A percentile compares a stretch with the other conserved stretches of the same genome.
Evolutionary conservation across 1,140 invertebrate genomes (phyloP).

Genomic region (Drosophila lacertosa): DNA sequence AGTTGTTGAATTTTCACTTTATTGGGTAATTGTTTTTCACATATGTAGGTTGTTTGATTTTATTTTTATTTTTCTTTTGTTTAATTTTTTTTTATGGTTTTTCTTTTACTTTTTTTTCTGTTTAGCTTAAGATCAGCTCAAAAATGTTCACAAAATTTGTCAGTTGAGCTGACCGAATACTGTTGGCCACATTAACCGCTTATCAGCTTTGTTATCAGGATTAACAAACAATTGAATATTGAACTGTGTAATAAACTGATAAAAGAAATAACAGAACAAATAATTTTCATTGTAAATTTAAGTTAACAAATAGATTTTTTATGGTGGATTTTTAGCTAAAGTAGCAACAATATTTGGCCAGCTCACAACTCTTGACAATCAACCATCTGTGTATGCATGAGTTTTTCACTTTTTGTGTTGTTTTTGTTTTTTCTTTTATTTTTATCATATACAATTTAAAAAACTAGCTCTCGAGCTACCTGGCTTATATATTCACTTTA

Average conservation of each 20-base stretch:
- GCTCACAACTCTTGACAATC: slow-evolving; percentile 28
- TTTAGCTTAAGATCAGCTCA: slow-evolving; percentile 56
- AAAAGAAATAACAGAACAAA: background rate
- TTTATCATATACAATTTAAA: slow-evolving; percentile 62
- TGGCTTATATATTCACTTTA: slow-evolving; percentile 47
- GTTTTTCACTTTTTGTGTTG: slow-evolving; percentile 14
- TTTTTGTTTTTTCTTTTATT: slow-evolving; percentile 19
- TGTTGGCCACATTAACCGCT: slow-evolving; percentile 31
- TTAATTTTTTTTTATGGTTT: slow-evolving; percentile 31
- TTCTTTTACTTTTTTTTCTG: slow-evolving; percentile 31
- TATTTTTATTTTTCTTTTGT: slow-evolving; percentile 32
- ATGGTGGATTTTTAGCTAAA: background rate
- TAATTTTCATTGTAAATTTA: background rate
- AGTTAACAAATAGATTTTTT: background rate
- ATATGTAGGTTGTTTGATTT: slow-evolving; percentile 38
- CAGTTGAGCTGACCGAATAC: slow-evolving; percentile 45
- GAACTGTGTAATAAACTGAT: slow-evolving; percentile 14
- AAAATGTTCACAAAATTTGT: slow-evolving; percentile 63
- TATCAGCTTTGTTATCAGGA: slow-evolving; percentile 22
- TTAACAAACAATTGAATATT: slow-evolving; percentile 8
- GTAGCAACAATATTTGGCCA: slow-evolving; percentile 29
- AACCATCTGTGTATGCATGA: slow-evolving; percentile 42
- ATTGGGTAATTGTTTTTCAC: slow-evolving; percentile 70
- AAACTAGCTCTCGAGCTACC: slow-evolving; percentile 54
- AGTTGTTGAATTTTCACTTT: slow-evolving; percentile 48